phyloP scores from a whole-genome alignment of 30 jellyfish, hydroid and myxozoan genomes.

The Pseudorhiza aurosa region DNA sequence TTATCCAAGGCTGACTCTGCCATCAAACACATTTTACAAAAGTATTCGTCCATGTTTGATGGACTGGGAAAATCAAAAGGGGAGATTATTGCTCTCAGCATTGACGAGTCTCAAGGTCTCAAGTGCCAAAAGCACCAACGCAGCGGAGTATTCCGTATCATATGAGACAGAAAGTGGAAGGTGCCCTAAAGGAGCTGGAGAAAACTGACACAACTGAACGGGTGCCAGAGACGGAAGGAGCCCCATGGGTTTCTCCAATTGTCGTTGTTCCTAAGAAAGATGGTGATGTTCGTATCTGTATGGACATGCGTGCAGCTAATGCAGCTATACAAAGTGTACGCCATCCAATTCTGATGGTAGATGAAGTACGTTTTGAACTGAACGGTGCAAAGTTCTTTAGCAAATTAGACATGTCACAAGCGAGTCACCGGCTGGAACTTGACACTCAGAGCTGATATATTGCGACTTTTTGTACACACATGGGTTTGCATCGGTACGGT shows the following conservation, averaged over 20 bases:
- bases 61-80: conserved; percentile 36
- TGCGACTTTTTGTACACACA: conserved; percentile 18
- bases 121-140: conserved; percentile 38
- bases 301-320: conserved; percentile 73
- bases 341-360: conserved; percentile 32
- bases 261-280: conserved; percentile 66
- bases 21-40: background rate
- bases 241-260: conserved; percentile 69
- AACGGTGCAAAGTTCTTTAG: conserved; percentile 41
- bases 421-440: conserved; percentile 31
- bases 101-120: too few species aligned
- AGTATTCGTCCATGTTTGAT: conserved; percentile 18
- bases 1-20: too few species aligned
- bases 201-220: conserved; percentile 55
- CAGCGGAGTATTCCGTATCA: conserved; percentile 66
- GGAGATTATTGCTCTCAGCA: conserved; percentile 1
- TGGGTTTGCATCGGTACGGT: conserved; percentile 27
- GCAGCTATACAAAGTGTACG: conserved; percentile 64
- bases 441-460: conserved; percentile 2
- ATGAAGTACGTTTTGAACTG: conserved; percentile 19
- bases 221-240: conserved; percentile 44
- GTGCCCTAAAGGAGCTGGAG: conserved; percentile 50
- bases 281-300: conserved; percentile 63
- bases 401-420: conserved; percentile 18
- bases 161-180: conserved; percentile 41